Conservation (phyloP, 1,140 invertebrate genomes). For the Drosophila ogumai region DNA sequence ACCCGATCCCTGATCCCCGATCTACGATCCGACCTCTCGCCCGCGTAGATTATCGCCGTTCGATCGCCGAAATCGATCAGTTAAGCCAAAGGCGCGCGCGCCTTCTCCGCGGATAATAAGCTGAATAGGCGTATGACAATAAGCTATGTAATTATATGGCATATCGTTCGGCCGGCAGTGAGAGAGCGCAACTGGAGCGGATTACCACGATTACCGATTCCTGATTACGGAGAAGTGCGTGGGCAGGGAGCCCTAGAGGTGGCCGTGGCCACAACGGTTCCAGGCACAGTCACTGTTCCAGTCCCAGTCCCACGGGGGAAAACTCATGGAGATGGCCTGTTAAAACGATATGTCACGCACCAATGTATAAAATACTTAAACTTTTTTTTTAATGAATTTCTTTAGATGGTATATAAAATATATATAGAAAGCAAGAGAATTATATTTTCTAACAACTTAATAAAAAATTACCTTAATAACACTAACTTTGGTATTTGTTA, state of each 20-base stretch:
- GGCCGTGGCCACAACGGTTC: constrained; percentile 14
- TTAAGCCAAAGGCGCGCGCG: constrained; percentile 72
- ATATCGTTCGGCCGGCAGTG: constrained; percentile 56
- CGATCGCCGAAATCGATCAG: constrained; percentile 79
- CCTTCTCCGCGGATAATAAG: constrained; percentile 73
- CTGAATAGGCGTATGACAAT: constrained; percentile 83
- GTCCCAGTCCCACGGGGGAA: background rate
- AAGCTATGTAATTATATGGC: constrained; percentile 82
- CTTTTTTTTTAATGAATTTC: too few species aligned
- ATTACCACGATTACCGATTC: constrained; percentile 48
- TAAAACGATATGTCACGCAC: background rate
- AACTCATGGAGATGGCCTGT: constrained; percentile 19
- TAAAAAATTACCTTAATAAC: too few species aligned
- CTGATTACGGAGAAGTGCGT: constrained; percentile 57
- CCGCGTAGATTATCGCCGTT: constrained; percentile 60
- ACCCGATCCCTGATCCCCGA: constrained; percentile 6
- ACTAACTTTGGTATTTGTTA: too few species aligned
- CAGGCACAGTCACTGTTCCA: background rate
- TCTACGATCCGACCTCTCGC: constrained; percentile 14
- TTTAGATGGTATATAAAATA: too few species aligned
- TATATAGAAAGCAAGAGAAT: too few species aligned
- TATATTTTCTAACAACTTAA: too few species aligned
- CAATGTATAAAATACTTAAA: background rate
- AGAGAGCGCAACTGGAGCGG: constrained; percentile 65
- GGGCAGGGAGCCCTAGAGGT: constrained; percentile 46